Evolutionary conservation across 2,888 invertebrate species (phyloP), one percentile per base, ranked within the genome.

Genomic region (Fissipunctia ypsillon): DNA sequence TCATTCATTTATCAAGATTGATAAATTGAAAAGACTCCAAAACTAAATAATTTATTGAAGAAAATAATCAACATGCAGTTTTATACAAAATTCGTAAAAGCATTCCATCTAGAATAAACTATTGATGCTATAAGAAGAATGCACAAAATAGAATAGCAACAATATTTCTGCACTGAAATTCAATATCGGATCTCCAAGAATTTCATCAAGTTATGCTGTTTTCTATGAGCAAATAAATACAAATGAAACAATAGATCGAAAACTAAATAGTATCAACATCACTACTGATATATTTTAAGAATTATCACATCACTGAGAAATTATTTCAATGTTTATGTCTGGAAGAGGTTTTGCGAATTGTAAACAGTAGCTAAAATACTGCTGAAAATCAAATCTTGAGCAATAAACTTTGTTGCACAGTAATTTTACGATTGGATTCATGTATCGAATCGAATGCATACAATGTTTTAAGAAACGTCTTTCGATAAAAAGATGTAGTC

Each of bases 261-360:
- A n/a, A 67, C 25, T 43, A 7, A 43, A 52, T 71, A 52, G 22
- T 63, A 61, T 5, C 9, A 69, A 63, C 19, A 56, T n/a, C 9
- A 48, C 31, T 28, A 52, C 31, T 14, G 14, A 81, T 88, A 81
- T 91, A 91, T 93, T 91, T 89, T 84, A 78, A 84, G 86, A 90
- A 84, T 87, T 89, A 91, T 89, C 89, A 88, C 84, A 84, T 67
- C 86, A 76, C 84, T 83, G 69, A 60, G 63, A 72, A 82, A 87
- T 88, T 76, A 84, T 75, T 73, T 76, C 59, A 88, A 87, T 91
- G 91, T 91, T 93, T 93, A 92, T 86, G 89, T 93, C 92, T 94
- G 92, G 84, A 85, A 78, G 87, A 83, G 90, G 91, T 91, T 91
- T 88, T 86, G 84, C 80, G 84, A 88, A 86, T 80, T 82, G 80